Base-by-base conservation (phyloP, 2,797 vertebrate species). In the Acipenser ruthenus region DNA sequence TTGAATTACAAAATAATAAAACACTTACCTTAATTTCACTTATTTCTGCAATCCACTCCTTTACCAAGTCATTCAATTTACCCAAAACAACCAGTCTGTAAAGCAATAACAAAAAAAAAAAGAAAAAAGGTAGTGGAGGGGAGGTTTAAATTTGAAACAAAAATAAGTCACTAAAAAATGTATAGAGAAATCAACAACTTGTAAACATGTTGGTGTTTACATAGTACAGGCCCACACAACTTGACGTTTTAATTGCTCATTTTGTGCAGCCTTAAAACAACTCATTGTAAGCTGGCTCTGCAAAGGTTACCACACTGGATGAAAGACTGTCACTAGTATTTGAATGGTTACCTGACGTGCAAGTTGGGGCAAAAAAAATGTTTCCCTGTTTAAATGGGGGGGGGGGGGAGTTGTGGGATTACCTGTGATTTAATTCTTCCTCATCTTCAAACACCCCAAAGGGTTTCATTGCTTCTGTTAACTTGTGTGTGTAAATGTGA, bases 381-480 rank as follows among this genome's bases (percentile, higher is more conserved):
- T 15, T 48, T 47, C 13, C 12, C 23, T 51, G 15, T 49, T 15
- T 64, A 67, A 37, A 56, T 49, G 6, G 50, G 2, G 52, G 5
- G 37, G 47, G 0, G 2, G 52, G 5, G 37, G 47, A 0, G 2
- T 50, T 8, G 15, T 50, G 0, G 59, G 68, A 79, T 80, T 37
- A 97, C 95, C 95, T 94, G 72, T 95, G 92, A 80, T 94, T 94
- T 63, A 95, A 76, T 73, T 97, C 93, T 71, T 93, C 90, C 74
- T 95, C 91, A 71, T 96, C 93, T 85, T 98, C 96, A 88, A 97
- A 98, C 48, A 97, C 93, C 47, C 93, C 96, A 81, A 95, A 97
- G 47, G 92, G 91, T 77, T 93, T 93, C 94, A 98, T 93, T 10
- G 93, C 90, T 75, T 98, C 94, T 52, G 92, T 88, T 68, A 98